Conservation (phyloP, 2,113 vertebrate species). For the Cricetomys ansorgei region DNA sequence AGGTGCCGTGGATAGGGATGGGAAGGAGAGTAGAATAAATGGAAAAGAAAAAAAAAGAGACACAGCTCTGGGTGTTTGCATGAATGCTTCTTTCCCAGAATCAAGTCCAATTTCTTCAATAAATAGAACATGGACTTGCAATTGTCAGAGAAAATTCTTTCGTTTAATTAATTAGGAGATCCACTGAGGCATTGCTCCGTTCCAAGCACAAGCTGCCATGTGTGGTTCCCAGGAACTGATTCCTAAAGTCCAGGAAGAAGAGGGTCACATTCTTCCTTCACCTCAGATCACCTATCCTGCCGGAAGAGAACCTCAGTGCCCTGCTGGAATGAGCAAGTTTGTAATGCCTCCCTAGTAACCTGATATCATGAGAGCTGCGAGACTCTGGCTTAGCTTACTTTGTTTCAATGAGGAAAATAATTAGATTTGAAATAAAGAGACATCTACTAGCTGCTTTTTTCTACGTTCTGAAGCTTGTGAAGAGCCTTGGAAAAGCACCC, state of each 20-base stretch:
- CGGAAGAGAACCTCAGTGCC: not conserved
- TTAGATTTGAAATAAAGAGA: conserved; percentile 70
- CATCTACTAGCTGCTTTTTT: conserved; percentile 38
- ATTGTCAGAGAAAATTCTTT: not conserved
- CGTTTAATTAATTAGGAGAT: not conserved
- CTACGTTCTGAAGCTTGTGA: conserved; percentile 44
- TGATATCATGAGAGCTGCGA: conserved; percentile 10
- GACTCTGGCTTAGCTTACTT: conserved; percentile 23
- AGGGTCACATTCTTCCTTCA: not conserved
- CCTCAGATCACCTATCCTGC: not conserved
- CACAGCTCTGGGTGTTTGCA: not conserved
- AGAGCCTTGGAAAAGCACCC: conserved; percentile 38
- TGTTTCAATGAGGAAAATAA: conserved; percentile 60
- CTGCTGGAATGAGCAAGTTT: not conserved
- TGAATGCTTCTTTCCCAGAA: not conserved
- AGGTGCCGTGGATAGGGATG: not conserved
- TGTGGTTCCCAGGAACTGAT: not conserved
- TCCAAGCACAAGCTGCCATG: not conserved
- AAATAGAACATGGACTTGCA: not conserved
- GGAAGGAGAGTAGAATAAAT: too few species aligned
- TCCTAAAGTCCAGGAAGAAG: not conserved
- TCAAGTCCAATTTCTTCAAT: not conserved
- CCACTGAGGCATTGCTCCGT: conserved; percentile 10
- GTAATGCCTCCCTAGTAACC: not conserved
- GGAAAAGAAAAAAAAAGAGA: too few species aligned